Conservation (phyloP, 2,113 vertebrate genomes). For the Vidua chalybeata region DNA sequence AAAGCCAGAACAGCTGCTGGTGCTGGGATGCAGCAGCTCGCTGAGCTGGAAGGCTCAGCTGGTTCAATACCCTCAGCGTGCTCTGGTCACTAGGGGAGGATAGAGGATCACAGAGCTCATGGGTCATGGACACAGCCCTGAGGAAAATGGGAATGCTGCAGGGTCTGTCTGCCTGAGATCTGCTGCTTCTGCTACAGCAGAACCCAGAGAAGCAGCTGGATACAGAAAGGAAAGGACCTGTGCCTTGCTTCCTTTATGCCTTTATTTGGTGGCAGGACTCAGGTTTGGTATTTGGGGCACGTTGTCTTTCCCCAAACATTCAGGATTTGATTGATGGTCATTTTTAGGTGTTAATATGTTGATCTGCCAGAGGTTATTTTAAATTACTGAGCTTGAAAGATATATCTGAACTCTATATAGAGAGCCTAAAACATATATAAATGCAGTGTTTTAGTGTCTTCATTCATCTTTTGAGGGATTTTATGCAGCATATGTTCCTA, state of each 20-base stretch:
- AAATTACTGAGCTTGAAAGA: not conserved
- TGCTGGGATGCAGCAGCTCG: not conserved
- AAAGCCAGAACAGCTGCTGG: not conserved
- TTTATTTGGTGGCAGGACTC: not conserved
- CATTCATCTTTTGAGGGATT: not conserved
- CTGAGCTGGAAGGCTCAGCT: not conserved
- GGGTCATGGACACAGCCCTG: not conserved
- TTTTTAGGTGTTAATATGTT: not conserved
- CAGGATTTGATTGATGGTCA: not conserved
- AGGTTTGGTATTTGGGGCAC: not conserved
- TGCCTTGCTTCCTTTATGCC: not conserved
- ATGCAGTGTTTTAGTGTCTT: not conserved
- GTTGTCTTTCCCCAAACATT: not conserved
- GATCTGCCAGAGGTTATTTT: not conserved
- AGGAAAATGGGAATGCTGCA: not conserved
- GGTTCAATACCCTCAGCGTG: not conserved
- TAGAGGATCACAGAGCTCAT: not conserved
- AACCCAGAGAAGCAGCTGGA: not conserved
- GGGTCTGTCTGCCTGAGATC: not conserved
- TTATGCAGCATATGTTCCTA: not conserved
- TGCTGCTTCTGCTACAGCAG: not conserved
- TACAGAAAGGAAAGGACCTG: not conserved
- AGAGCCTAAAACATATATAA: not conserved
- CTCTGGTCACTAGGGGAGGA: constrained; percentile 44
- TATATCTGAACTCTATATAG: not conserved